phyloP scores from a whole-genome alignment of 2,888 invertebrate genomes.

The Harpalus rufipes region DNA sequence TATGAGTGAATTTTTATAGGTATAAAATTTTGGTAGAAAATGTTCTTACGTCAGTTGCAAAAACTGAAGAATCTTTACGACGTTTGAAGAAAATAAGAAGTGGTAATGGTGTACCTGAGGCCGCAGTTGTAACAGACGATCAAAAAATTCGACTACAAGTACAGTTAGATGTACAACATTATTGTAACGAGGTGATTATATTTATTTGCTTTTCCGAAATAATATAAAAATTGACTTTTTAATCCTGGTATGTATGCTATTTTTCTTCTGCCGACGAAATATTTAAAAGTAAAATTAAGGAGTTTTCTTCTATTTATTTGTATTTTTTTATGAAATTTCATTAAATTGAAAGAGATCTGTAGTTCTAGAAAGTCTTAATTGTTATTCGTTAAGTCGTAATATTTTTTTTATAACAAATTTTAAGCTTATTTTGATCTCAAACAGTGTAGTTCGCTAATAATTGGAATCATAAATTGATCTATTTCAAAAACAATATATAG shows the following conservation, averaged over 20 bases:
- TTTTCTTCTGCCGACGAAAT: no score
- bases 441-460: no score
- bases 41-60: constrained; percentile 94
- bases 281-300: no score
- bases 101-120: constrained; percentile 81
- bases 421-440: no score
- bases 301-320: no score
- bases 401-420: no score
- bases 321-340: no score
- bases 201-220: neutral
- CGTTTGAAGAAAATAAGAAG: constrained; percentile 84
- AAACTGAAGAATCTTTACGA: constrained; percentile 95
- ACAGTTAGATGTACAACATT: constrained; percentile 90
- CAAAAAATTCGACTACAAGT: constrained; percentile 96
- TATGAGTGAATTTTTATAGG: constrained; percentile 72
- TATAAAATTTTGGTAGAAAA: constrained; percentile 89
- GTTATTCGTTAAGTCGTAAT: no score
- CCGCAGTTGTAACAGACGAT: constrained; percentile 82
- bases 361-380: no score
- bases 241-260: neutral
- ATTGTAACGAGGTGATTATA: constrained; percentile 78
- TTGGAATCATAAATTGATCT: no score
- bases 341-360: no score
- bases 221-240: neutral
- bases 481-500: no score